Conservation (phyloP, 2,888 invertebrate species). For the Escarpia spicata region DNA sequence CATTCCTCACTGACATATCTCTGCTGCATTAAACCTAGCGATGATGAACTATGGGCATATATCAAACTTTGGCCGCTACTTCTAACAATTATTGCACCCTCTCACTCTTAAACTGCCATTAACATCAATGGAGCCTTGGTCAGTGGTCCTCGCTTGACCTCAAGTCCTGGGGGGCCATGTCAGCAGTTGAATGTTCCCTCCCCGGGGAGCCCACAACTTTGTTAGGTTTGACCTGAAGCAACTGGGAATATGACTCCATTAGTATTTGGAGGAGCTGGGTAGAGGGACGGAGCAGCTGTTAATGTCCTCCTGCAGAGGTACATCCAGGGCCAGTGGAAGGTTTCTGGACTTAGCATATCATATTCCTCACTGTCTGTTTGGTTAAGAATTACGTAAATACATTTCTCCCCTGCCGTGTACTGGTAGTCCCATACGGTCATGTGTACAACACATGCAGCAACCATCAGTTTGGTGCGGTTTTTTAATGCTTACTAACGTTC, state of each 20-base stretch:
- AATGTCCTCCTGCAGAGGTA: neutral
- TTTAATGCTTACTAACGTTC: too few species aligned
- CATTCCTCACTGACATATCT: neutral
- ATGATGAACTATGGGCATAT: neutral
- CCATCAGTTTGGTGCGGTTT: too few species aligned
- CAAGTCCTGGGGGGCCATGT: neutral
- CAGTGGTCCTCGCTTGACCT: neutral
- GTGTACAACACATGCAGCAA: too few species aligned
- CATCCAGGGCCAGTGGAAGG: neutral
- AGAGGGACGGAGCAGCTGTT: neutral
- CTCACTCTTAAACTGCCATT: neutral
- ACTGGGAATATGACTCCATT: neutral
- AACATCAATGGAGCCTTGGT: neutral
- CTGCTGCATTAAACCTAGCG: neutral
- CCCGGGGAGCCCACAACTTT: neutral
- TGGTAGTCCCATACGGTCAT: too few species aligned
- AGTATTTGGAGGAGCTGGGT: neutral
- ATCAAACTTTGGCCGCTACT: constrained; percentile 7
- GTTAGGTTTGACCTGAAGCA: neutral
- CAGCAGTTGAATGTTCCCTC: neutral
- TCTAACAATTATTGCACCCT: neutral
- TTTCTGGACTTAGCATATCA: neutral
- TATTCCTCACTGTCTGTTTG: neutral
- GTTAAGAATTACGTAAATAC: too few species aligned
- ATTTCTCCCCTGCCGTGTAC: too few species aligned